Evolutionary conservation across 2,888 invertebrate genomes (phyloP).

Genomic region (Cyclophora albipunctata): DNA sequence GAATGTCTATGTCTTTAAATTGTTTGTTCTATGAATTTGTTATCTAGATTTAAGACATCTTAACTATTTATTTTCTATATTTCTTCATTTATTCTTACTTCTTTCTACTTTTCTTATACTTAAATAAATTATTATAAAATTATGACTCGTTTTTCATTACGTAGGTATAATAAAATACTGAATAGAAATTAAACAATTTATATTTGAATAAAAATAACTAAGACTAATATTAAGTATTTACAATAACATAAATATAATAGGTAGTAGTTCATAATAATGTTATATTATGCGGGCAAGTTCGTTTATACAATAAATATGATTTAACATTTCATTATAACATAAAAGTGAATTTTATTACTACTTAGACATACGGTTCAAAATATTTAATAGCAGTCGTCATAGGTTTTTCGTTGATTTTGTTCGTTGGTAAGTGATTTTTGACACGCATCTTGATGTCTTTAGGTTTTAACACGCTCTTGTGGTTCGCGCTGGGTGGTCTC

Average conservation of each 20-base stretch:
- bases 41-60: no score
- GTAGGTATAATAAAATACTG: slow-evolving; percentile 21
- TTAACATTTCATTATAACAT: slow-evolving; percentile 40
- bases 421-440: slow-evolving; percentile 77
- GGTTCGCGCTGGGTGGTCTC: slow-evolving; percentile 80
- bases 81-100: not conserved
- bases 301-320: slow-evolving; percentile 64
- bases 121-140: not conserved
- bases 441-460: slow-evolving; percentile 86
- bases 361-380: slow-evolving; percentile 71
- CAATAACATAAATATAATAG: slow-evolving; percentile 62
- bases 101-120: not conserved
- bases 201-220: slow-evolving; percentile 48
- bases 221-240: slow-evolving; percentile 54
- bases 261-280: slow-evolving; percentile 32
- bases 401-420: slow-evolving; percentile 72
- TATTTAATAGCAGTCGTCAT: slow-evolving; percentile 75
- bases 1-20: no score
- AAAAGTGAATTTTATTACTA: slow-evolving; percentile 26
- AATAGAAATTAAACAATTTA: slow-evolving; percentile 51
- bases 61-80: no score
- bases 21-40: not conserved
- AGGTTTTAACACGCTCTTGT: slow-evolving; percentile 84
- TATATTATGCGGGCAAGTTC: slow-evolving; percentile 72
- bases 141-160: not conserved